phyloP scores from a whole-genome alignment of 2,113 vertebrate genomes.

The Micronycteris hirsuta region DNA sequence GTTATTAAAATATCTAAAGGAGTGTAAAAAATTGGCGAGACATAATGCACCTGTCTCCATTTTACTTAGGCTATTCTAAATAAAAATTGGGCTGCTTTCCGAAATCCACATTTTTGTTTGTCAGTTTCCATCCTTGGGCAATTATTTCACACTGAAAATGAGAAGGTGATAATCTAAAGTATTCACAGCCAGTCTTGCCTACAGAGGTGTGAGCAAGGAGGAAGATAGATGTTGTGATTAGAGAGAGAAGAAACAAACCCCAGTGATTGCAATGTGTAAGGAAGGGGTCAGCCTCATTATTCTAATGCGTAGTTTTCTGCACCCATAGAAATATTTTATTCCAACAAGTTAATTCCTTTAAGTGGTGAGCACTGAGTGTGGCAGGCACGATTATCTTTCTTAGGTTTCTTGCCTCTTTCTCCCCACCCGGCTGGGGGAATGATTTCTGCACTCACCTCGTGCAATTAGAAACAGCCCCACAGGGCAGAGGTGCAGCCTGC shows the following conservation, averaged over 20 bases:
- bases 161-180: constrained; percentile 75
- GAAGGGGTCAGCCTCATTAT: constrained; percentile 73
- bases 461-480: constrained; percentile 84
- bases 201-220: constrained; percentile 72
- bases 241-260: constrained; percentile 68
- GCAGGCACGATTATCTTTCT: constrained; percentile 61
- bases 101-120: constrained; percentile 64
- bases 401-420: constrained; percentile 71
- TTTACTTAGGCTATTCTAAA: constrained; percentile 15
- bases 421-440: constrained; percentile 64
- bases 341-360: constrained; percentile 69
- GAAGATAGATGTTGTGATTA: constrained; percentile 72
- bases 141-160: constrained; percentile 75
- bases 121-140: constrained; percentile 75
- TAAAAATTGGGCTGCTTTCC: constrained; percentile 44
- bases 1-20: constrained; percentile 28
- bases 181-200: constrained; percentile 65
- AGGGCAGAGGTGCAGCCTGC: constrained; percentile 83
- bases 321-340: constrained; percentile 65
- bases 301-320: constrained; percentile 61
- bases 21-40: not conserved
- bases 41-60: constrained; percentile 3
- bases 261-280: constrained; percentile 39
- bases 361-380: constrained; percentile 49
- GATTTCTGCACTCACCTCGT: constrained; percentile 48